These are phyloP conservation scores for Crossaster papposus DNA, from an alignment of 53 echinoderm and acorn worm genomes.

Conservation along the genomic window DNA sequence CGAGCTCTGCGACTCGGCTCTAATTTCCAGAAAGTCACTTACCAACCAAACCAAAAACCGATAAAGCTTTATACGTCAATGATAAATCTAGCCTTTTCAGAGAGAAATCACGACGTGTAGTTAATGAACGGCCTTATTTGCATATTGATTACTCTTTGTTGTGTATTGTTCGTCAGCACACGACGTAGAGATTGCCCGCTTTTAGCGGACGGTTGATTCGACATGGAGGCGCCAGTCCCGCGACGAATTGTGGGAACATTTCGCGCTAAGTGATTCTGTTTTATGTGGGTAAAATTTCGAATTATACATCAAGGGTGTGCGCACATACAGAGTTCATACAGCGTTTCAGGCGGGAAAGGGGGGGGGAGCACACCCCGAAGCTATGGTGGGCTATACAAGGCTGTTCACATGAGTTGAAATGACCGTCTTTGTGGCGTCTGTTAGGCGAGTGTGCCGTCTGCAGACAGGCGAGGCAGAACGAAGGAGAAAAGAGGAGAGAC, in stretches of 20 bases:
- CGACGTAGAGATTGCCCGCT: conserved; percentile 25
- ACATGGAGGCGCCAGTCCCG: conserved; percentile 44
- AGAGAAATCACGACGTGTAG: neutral
- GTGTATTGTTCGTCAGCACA: neutral
- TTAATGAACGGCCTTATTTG: conserved; percentile 27
- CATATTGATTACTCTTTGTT: conserved; percentile 9
- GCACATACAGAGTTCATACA: conserved; percentile 45
- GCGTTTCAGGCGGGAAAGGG: conserved; percentile 50
- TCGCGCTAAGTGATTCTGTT: conserved; percentile 37
- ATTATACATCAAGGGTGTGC: conserved; percentile 36
- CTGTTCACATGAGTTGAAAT: conserved; percentile 55
- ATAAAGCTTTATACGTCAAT: neutral
- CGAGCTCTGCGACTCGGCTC: neutral
- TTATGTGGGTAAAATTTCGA: conserved; percentile 28
- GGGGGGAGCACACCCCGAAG: conserved; percentile 35
- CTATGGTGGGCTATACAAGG: conserved; percentile 36
- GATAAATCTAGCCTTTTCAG: conserved; percentile 1
- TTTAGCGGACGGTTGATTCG: conserved; percentile 9
- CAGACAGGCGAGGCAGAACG: neutral
- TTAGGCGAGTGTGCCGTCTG: conserved; percentile 49
- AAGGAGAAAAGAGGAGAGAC: conserved; percentile 24
- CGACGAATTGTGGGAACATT: conserved; percentile 50
- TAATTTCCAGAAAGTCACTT: neutral
- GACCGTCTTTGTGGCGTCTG: conserved; percentile 56
- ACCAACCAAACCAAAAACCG: neutral